Evolutionary conservation across 1,140 invertebrate genomes (phyloP), one percentile per base, ranked within the genome.

Genomic region (Lutraria rhynchaena): DNA sequence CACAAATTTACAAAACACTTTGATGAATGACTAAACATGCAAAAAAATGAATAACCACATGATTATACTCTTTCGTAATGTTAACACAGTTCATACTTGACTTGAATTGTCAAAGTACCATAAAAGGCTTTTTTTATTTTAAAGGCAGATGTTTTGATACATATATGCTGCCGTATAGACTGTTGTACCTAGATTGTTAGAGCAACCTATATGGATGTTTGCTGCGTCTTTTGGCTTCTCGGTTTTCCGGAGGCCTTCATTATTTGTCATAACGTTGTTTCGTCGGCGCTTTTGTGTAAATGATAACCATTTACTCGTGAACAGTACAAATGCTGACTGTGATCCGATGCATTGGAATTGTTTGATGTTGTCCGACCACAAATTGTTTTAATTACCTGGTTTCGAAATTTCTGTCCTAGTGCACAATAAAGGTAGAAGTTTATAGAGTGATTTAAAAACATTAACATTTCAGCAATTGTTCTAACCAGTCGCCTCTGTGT

Each of bases 341-440:
- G 86, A 57, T 87, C 86, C n/a, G 86, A 87, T 24, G 83, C 49
- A 37, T 87, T 87, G 2, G 86, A 85, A 7, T 63, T 55, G n/a
- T 80, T 83, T 19, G 85, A 83, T 7, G 44, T 24, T 35, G 81
- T 84, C 27, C 83, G 69, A 0, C 85, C 65, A 71, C 89, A 89
- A 22, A 92, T 81, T 53, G 91, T 82, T 31, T 86, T 73, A 2
- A 84, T 65, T 7, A 92, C 85, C 71, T 92, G 87, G 29, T 87
- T 87, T 51, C 92, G 80, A 82, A 93, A 93, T 71, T 90, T 90
- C 57, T 89, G 89, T 31, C 92, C 91, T 33, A 89, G 89, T 35
- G 89, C 90, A 83, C 90, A 92, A 83, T 93, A 93, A 22, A 93
- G 83, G 70, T 92, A 91, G 81, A 93, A 93, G 82, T 93, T 93